Evolutionary conservation across 2,797 vertebrate genomes (phyloP), one percentile per base, ranked within the genome.

Genomic region (Alcedo quadribrachys): DNA sequence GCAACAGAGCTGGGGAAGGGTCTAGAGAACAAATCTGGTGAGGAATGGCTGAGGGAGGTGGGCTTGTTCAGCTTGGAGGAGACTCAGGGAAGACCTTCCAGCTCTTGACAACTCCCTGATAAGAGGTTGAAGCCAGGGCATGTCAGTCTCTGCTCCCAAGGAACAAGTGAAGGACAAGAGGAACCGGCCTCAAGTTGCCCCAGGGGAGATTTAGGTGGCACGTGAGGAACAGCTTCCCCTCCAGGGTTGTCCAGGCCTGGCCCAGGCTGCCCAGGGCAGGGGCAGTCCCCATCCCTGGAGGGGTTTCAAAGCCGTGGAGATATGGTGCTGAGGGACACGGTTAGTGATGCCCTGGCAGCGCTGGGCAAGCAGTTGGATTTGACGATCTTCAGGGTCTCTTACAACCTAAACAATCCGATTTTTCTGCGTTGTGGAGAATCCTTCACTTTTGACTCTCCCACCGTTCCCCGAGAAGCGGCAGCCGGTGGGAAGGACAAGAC

Each of bases 401-500:
- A 21, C 22, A 25, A 25, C 11, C n/a, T 6, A 24, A 25, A 33
- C 22, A 12, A 9, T 19, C 7, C 62, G 6, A 33, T 37, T 42
- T 37, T 42, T 5, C 30, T 19, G 16, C 18, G 71, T 40, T 32
- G 50, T 1, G n/a, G 0, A 18, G 25, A 50, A 13, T 6, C 28
- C 54, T 46, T 35, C 48, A 0, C 48, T 18, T 6, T 68, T 33
- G 60, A 46, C 24, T 65, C 10, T 35, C 35, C 77, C 77, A 7
- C 0, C 0, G 1, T 21, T 28, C 20, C 65, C 1, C 9, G 6
- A 53, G 78, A 24, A 55, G n/a, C 11, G 28, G 67, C 2, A 1
- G 28, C 57, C 4, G 42, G 3, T 0, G 17, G 71, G 3, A 25
- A 20, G 12, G 17, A 50, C 48, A 15, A 15, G 48, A 17, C 17